phyloP scores from a whole-genome alignment of 2,888 invertebrate species.

The Rugalucina vietnamica region DNA sequence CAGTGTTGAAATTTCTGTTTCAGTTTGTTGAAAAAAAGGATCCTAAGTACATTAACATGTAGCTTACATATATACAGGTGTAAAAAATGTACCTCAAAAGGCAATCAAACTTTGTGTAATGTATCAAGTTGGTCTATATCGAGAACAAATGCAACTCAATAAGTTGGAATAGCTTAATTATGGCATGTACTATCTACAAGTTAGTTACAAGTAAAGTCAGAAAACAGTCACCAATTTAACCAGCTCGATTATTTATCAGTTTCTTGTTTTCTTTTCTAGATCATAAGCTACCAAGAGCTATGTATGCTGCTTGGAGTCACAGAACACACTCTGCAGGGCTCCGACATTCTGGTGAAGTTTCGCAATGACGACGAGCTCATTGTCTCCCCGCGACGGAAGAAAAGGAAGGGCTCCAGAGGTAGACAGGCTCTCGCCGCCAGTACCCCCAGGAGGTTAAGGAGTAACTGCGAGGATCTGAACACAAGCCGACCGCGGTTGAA shows the following conservation, averaged over 20 bases:
- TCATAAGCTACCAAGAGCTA: conserved; percentile 76
- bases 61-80: no score
- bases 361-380: conserved; percentile 79
- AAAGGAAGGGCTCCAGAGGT: conserved; percentile 47
- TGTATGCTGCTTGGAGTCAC: conserved; percentile 76
- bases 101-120: no score
- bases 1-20: no score
- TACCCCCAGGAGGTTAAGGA: conserved; percentile 48
- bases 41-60: no score
- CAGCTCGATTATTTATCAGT: neutral
- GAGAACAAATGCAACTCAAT: no score
- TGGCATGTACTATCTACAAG: no score
- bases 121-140: no score
- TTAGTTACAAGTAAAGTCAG: no score
- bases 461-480: conserved; percentile 49
- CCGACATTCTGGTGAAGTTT: conserved; percentile 72
- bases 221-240: no score
- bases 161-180: no score
- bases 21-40: no score
- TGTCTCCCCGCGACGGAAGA: conserved; percentile 76
- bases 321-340: conserved; percentile 69
- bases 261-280: conserved; percentile 62
- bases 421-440: conserved; percentile 30
- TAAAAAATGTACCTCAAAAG: no score
- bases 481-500: conserved; percentile 70